phyloP scores from a whole-genome alignment of 2,797 vertebrate genomes.

The Acropternis orthonyx region DNA sequence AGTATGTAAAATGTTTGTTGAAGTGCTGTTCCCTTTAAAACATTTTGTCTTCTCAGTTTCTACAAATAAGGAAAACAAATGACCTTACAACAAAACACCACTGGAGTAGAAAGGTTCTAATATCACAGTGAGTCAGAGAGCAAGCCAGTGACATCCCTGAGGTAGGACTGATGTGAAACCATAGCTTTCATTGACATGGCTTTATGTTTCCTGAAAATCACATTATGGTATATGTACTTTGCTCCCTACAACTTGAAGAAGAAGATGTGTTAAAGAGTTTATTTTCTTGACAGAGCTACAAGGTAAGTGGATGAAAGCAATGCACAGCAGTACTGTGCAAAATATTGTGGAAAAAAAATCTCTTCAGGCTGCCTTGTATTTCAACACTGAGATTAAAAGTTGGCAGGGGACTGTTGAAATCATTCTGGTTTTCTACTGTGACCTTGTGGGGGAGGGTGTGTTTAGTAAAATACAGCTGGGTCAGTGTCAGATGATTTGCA shows the following conservation, averaged over 20 bases:
- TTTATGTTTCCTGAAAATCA: not conserved
- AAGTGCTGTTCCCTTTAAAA: not conserved
- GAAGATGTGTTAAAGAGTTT: not conserved
- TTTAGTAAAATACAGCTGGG: constrained; percentile 7
- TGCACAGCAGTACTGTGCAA: not conserved
- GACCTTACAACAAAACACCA: not conserved
- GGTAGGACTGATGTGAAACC: not conserved
- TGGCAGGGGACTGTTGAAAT: not conserved
- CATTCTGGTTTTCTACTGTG: not conserved
- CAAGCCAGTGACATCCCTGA: not conserved
- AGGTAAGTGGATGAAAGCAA: not conserved
- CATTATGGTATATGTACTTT: not conserved
- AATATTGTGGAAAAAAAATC: not conserved
- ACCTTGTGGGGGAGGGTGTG: not conserved
- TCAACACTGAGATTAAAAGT: not conserved
- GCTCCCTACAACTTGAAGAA: not conserved
- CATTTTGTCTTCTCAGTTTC: not conserved
- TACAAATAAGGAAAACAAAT: not conserved
- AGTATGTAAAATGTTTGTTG: not conserved
- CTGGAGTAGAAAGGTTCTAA: not conserved
- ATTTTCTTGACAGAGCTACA: not conserved
- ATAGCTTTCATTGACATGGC: not conserved
- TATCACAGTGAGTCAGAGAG: not conserved
- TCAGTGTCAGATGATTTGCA: constrained; percentile 26
- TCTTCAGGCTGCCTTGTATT: not conserved